Evolutionary conservation across 2,113 vertebrate species (phyloP).

Genomic region (Bos javanicus): DNA sequence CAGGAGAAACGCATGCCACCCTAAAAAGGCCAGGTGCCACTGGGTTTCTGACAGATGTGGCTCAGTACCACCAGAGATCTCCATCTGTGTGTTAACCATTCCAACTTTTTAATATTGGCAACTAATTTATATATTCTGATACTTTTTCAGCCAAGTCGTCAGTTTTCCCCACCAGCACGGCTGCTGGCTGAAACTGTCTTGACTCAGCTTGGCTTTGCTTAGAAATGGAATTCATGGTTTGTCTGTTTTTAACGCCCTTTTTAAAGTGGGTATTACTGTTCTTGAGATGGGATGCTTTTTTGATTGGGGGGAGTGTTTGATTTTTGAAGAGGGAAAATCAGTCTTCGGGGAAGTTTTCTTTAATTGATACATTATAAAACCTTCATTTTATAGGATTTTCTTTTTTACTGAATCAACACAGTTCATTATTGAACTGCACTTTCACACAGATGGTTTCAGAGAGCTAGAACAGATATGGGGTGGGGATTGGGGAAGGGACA

Average conservation of each 20-base stretch:
- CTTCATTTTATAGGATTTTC: neutral
- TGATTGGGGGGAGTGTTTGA: neutral
- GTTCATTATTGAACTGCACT: constrained; percentile 82
- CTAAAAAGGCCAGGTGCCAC: neutral
- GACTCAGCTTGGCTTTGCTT: neutral
- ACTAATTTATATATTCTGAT: neutral
- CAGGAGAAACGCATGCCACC: neutral
- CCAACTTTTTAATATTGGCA: neutral
- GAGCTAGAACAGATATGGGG: constrained; percentile 62
- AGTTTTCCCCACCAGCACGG: neutral
- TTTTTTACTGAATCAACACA: constrained; percentile 63
- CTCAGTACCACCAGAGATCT: neutral
- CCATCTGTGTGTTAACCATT: neutral
- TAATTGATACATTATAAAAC: neutral
- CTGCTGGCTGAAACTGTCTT: neutral
- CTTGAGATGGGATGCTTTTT: neutral
- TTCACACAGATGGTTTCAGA: constrained; percentile 80
- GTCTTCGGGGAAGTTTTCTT: neutral
- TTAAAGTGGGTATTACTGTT: neutral
- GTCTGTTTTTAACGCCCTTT: neutral
- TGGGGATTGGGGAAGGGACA: neutral
- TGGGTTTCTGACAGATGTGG: neutral
- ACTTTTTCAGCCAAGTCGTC: neutral
- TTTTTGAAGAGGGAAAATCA: constrained; percentile 1
- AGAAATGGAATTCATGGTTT: neutral